Base-by-base conservation (phyloP, 2,113 vertebrate genomes). In the Ceyx margarethae region DNA sequence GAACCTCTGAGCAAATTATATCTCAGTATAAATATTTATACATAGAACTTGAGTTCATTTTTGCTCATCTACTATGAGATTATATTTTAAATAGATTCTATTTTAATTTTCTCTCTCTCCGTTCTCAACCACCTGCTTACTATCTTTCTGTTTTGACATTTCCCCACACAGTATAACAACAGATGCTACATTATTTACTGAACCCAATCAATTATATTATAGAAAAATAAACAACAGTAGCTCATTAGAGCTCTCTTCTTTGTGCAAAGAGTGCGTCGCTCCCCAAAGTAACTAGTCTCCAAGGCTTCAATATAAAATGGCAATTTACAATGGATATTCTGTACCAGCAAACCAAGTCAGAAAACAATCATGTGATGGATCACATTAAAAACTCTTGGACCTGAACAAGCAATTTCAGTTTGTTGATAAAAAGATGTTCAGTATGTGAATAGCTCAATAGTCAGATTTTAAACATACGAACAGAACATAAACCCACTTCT, bases 211-310 rank as follows among this genome's bases (percentile, higher is more conserved):
- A 98, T 99, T 99, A 99, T 98, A 98, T 98, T 98, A 98, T 96
- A 98, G 98, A 98, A 99, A 98, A 99, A 99, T 98, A 98, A 98
- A 99, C 98, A 99, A 98, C 98, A 99, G 99, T 98, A 99, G 98
- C 98, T 99, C 98, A 98, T 98, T 98, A 98, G 97, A 97, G 97
- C 97, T 97, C 97, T 97, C 98, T 98, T 97, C 98, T 97, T 92
- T 98, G 97, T 98, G 95, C 96, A 98, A 96, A 97, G 95, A 97
- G 88, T 93, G 81, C 14, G 43, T 91, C 5, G 58, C 83, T 97
- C 87, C 94, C 96, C 83, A 77, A 91, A 97, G 96, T 96, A 96
- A 87, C 93, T 33, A 92, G 67, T 95, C 95, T 97, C 95, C 56
- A 95, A 69, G 80, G 94, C 95, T 95, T 75, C 90, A 81, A 64